phyloP scores from a whole-genome alignment of 2,888 invertebrate genomes.

The Pomacea canaliculata region DNA sequence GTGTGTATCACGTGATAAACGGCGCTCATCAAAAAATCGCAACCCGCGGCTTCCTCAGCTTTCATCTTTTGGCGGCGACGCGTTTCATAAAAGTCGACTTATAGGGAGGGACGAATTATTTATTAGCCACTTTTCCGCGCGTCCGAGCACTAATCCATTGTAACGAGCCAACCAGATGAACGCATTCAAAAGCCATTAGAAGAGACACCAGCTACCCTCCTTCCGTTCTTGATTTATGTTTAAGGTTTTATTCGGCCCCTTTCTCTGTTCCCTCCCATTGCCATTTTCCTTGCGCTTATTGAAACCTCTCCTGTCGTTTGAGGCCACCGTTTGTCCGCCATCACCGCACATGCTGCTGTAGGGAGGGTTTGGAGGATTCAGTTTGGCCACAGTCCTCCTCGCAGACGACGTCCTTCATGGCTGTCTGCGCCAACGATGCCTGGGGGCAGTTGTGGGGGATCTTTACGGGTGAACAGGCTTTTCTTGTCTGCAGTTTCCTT shows the following conservation, averaged over 20 bases:
- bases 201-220: slow-evolving; percentile 9
- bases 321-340: not conserved
- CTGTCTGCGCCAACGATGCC: too few relatives aligned
- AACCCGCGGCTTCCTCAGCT: not conserved
- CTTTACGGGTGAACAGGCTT: too few relatives aligned
- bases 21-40: not conserved
- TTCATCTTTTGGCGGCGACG: not conserved
- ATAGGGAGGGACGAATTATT: slow-evolving; percentile 4
- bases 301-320: not conserved
- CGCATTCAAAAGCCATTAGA: slow-evolving; percentile 28
- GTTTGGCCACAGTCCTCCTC: too few relatives aligned
- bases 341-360: not conserved
- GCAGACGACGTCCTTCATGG: too few relatives aligned
- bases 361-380: too few relatives aligned
- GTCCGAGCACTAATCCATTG: slow-evolving; percentile 19
- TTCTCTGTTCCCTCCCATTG: too few relatives aligned
- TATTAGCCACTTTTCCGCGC: slow-evolving; percentile 19
- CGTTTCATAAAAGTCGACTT: not conserved
- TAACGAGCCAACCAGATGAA: slow-evolving; percentile 17
- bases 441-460: too few relatives aligned
- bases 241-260: slow-evolving; percentile 7
- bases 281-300: not conserved
- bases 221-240: slow-evolving; percentile 24
- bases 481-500: too few relatives aligned
- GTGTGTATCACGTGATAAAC: not conserved